A percentile compares a stretch with the other conserved stretches of the same genome.
Evolutionary conservation across 2,888 invertebrate species (phyloP).

Genomic region (Noctua janthina): DNA sequence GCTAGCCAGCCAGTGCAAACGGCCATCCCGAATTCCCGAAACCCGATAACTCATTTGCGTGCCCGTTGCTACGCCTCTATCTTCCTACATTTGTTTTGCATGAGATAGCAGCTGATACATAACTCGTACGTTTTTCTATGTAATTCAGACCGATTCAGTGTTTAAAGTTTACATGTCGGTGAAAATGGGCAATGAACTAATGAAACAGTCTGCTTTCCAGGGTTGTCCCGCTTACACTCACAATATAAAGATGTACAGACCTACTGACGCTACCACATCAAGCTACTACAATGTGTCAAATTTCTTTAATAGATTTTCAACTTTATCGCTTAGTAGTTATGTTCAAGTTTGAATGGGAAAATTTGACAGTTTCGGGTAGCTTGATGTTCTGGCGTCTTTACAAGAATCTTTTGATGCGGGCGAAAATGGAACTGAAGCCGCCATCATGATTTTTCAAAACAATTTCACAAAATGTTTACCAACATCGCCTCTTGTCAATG

Average conservation of each 20-base stretch:
- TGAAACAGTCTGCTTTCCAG: constrained; percentile 45
- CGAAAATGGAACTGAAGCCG: background rate
- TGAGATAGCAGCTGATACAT: constrained; percentile 30
- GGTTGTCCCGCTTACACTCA: constrained; percentile 29
- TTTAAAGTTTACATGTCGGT: constrained; percentile 42
- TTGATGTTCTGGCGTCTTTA: background rate
- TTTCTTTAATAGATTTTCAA: no score
- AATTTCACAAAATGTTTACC: constrained; percentile 9
- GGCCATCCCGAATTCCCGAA: constrained; percentile 26
- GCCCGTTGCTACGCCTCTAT: background rate
- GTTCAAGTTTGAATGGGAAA: no score
- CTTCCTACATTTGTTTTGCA: constrained; percentile 29
- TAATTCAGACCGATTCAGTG: constrained; percentile 25
- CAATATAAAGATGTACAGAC: background rate
- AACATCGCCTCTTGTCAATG: background rate
- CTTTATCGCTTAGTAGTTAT: no score
- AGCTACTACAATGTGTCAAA: no score
- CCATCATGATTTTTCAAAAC: background rate
- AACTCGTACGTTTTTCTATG: constrained; percentile 22
- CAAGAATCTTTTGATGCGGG: background rate
- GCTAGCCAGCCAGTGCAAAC: constrained; percentile 1
- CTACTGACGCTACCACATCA: no score
- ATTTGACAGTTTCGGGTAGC: no score
- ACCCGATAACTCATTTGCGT: constrained; percentile 44
- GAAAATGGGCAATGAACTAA: constrained; percentile 60